Base-by-base conservation (phyloP, 2,797 vertebrate species). In the Falco rusticolus region DNA sequence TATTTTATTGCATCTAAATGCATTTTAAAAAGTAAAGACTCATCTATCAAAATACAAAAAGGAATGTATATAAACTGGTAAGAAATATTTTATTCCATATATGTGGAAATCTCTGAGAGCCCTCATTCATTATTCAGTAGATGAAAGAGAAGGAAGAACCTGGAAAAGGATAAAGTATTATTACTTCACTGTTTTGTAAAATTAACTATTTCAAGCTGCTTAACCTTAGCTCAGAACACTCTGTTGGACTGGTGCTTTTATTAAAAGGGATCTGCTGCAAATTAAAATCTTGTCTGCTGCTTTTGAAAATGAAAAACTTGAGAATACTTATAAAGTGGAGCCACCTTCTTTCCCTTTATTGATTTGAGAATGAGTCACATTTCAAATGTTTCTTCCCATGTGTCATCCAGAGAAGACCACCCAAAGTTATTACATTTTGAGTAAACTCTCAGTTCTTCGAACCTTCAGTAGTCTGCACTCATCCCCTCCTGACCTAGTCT, bases 321-420 rank as follows among this genome's bases (percentile, higher is more conserved):
- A 80, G 60, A 89, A 89, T 85, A 69, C 48, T 90, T 84, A 61
- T 39, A 9, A 89, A 92, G 43, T 26, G 31, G 22, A 96, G 63
- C 51, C 78, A 90, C 63, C 66, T 95, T 93, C 69, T 66, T 72
- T 56, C n/a, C 37, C 7, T 89, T 92, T 87, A 95, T 56, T 79
- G 59, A 82, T 82, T 74, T 77, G 66, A 92, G 90, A 94, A 95
- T 56, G 34, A 87, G 56, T 63, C 59, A 59, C 51, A 84, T 93
- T 90, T 90, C 63, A 93, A 84, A 92, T 87, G 22, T 24, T 74
- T 50, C 84, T 77, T 96, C 53, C 78, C 70, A 92, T 63, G 66
- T 93, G 84, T 60, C 81, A 90, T 80, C 88, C 83, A 93, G 79
- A 90, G 75, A 47, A 76, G 93, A 95, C 90, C 95, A 95, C 93